phyloP scores from a whole-genome alignment of 2,113 vertebrate species.

The Odontesthes bonariensis region DNA sequence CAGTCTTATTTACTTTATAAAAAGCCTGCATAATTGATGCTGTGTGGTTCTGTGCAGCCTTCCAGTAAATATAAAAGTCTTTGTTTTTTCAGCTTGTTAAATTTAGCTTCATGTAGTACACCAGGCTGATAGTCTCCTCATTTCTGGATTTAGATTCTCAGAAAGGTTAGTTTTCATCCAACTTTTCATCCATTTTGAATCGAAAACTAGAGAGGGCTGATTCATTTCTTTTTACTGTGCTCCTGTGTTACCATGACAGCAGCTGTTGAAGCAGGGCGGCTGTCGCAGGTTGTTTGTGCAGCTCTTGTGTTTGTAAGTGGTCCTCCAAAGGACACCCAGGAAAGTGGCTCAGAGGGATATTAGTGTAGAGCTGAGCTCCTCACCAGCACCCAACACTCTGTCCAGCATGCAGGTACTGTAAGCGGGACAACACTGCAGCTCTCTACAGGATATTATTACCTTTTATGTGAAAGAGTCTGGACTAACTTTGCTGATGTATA shows the following conservation, averaged over 20 bases:
- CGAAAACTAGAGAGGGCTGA: slow-evolving; percentile 57
- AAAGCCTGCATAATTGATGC: slow-evolving; percentile 3
- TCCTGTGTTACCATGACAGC: slow-evolving; percentile 89
- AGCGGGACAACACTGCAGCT: slow-evolving; percentile 13
- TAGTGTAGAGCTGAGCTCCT: slow-evolving; percentile 35
- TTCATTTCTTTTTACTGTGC: slow-evolving; percentile 78
- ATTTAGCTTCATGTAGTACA: neutral
- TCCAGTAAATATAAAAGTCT: neutral
- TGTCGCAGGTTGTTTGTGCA: slow-evolving; percentile 87
- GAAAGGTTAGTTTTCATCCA: slow-evolving; percentile 11
- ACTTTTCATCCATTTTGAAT: slow-evolving; percentile 50
- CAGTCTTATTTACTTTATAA: slow-evolving; percentile 7
- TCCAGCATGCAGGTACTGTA: slow-evolving; percentile 13
- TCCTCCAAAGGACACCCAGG: slow-evolving; percentile 74
- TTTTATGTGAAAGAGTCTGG: slow-evolving; percentile 13
- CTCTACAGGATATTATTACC: slow-evolving; percentile 31
- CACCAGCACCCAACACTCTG: slow-evolving; percentile 27
- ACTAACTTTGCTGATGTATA: slow-evolving; percentile 23
- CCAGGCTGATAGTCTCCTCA: neutral
- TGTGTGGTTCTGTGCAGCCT: neutral
- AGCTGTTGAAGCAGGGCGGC: slow-evolving; percentile 82
- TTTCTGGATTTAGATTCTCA: neutral
- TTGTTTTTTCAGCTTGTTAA: neutral
- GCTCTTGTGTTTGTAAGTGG: slow-evolving; percentile 85
- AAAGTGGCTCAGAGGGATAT: slow-evolving; percentile 69